Evolutionary conservation across 1,140 invertebrate species (phyloP), one percentile per base, ranked within the genome.

Genomic region (Holcopasites calliopsidis): DNA sequence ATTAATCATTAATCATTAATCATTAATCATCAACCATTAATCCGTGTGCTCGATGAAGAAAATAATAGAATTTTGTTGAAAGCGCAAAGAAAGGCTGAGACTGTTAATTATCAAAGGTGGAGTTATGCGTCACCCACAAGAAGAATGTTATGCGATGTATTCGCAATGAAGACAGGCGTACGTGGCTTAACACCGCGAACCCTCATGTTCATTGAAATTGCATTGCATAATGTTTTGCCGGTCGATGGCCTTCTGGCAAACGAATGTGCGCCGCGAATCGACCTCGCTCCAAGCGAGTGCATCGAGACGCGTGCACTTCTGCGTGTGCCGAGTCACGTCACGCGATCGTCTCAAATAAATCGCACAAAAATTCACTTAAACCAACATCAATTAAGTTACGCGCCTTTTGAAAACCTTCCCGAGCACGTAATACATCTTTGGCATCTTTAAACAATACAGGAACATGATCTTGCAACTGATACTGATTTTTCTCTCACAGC

Each of bases 141-240:
- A 23, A 21, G 26, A 21, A 23, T 1, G 33, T 52, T 38, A 3
- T 7, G 26, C 23, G 28, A 21, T 6, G 62, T 0, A 52, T 38
- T 65, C 50, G 49, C 18, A 65, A 65, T 44, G 62, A 4, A 38
- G 33, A 38, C 33, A 23, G 2, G 10, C 18, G 44, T 33, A 21
- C n/a, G 28, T 11, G 18, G 44, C 3, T 26, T 23, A 4, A 3
- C 49, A 35, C 33, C 33, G 7, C 13, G 49, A 21, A 54, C 49
- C 64, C 61, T 50, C 49, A n/a, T 40, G 49, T 18, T 31, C 33
- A 42, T 66, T 66, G 64, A 66, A 66, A 66, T 40, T 33, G 64
- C 21, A 40, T 66, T 66, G 64, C 64, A 42, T 54, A 66, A 66
- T 54, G 54, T 66, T 64, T 64, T 31, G 61, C 16, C 31, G 61